Conservation (phyloP, 2,797 vertebrate genomes). For the Natrix natrix region DNA sequence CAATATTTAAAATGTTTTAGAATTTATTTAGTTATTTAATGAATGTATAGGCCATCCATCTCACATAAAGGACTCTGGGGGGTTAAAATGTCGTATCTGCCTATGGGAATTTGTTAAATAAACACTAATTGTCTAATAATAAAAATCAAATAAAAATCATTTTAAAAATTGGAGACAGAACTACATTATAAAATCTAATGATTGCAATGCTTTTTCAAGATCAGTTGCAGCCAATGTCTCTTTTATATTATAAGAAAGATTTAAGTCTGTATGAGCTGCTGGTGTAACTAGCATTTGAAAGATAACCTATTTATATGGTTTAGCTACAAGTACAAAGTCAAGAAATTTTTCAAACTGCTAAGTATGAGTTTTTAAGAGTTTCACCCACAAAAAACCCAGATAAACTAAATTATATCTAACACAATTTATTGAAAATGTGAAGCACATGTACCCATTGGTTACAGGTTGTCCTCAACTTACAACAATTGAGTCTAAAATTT, state of each 20-base stretch:
- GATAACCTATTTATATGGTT: background rate
- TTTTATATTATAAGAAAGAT: background rate
- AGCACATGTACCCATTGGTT: no score
- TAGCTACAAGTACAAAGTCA: background rate
- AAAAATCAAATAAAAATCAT: background rate
- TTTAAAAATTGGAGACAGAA: background rate
- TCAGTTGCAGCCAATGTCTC: background rate
- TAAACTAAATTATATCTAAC: background rate
- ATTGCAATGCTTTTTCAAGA: background rate
- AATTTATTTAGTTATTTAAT: background rate
- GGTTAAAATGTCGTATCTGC: background rate
- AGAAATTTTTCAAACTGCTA: background rate
- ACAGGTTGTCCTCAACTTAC: no score
- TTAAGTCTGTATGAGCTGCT: background rate
- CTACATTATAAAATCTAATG: background rate
- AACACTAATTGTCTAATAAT: background rate
- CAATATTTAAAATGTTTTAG: background rate
- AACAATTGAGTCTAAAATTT: no score
- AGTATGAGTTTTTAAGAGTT: background rate
- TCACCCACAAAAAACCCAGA: background rate
- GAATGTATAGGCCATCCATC: background rate
- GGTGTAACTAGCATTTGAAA: background rate
- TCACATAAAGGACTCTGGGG: background rate
- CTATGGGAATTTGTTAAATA: background rate
- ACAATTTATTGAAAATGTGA: background rate